Conservation (phyloP, 2,797 vertebrate genomes). For the Triplophysa bombifrons region DNA sequence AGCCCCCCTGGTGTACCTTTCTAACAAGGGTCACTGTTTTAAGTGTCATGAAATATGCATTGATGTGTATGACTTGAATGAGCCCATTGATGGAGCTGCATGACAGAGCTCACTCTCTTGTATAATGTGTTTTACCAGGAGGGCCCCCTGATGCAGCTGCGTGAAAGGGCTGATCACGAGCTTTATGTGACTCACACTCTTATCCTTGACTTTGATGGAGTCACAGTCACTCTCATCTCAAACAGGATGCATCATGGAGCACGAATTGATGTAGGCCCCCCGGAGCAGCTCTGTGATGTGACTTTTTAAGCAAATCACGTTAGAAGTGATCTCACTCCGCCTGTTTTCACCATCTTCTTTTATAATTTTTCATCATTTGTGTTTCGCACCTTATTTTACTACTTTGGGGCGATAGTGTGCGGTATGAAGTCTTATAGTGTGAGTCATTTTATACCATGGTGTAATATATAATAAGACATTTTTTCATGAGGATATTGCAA, state of each 20-base stretch:
- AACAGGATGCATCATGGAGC: slow-evolving; percentile 9
- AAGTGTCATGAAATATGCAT: slow-evolving; percentile 18
- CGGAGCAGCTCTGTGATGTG: slow-evolving; percentile 22
- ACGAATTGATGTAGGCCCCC: slow-evolving; percentile 9
- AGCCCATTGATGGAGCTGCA: slow-evolving; percentile 31
- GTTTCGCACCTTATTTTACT: background rate
- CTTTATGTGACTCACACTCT: slow-evolving; percentile 23
- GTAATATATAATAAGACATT: too few relatives aligned
- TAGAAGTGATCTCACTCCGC: background rate
- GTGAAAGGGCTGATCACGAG: slow-evolving; percentile 25
- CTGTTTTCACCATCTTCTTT: background rate
- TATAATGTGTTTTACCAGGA: slow-evolving; percentile 10
- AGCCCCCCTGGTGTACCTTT: background rate
- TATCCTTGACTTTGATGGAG: slow-evolving; percentile 23
- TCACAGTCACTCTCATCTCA: slow-evolving; percentile 14
- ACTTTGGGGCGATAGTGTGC: background rate
- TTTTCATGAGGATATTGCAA: too few relatives aligned
- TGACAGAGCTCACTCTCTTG: slow-evolving; percentile 26
- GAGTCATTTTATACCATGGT: too few relatives aligned
- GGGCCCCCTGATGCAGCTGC: slow-evolving; percentile 37
- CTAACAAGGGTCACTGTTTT: slow-evolving; percentile 19
- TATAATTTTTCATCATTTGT: background rate
- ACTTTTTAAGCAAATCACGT: background rate
- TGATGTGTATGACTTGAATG: slow-evolving; percentile 12
- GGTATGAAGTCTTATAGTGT: too few relatives aligned